Percentiles rank a stretch among this genome's conserved stretches.
Conservation (phyloP, 2,888 invertebrate genomes). For the Mycalesis mineus region DNA sequence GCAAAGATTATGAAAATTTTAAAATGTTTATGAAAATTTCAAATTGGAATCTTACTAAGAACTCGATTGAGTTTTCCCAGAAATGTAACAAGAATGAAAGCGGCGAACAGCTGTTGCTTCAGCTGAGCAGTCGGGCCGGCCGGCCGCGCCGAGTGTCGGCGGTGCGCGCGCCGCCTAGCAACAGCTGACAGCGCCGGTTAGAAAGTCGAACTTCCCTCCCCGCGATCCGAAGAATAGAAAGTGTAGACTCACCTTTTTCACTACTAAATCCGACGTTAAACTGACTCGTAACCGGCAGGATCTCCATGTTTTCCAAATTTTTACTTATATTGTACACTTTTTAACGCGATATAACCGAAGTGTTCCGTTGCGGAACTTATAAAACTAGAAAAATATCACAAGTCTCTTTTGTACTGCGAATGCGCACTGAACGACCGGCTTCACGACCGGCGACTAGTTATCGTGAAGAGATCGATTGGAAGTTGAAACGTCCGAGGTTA, state of each 20-base stretch:
- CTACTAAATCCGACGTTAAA: conserved; percentile 86
- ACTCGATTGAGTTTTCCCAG: no score
- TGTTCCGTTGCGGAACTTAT: conserved; percentile 69
- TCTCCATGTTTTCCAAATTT: conserved; percentile 84
- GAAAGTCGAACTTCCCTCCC: conserved; percentile 62
- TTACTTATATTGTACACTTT: conserved; percentile 79
- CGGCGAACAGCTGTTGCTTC: conserved; percentile 38
- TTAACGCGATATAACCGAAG: conserved; percentile 55
- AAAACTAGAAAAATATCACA: conserved; percentile 77
- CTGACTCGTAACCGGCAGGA: conserved; percentile 86
- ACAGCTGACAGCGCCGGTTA: conserved; percentile 60
- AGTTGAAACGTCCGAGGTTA: conserved; percentile 61
- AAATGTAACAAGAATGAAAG: no score
- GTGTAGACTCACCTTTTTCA: conserved; percentile 82
- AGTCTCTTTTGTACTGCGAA: conserved; percentile 76
- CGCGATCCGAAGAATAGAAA: conserved; percentile 58
- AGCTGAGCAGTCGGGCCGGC: conserved; percentile 42
- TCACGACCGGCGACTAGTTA: conserved; percentile 64
- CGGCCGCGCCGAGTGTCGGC: neutral
- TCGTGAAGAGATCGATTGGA: conserved; percentile 70
- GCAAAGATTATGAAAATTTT: no score
- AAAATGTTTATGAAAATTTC: no score
- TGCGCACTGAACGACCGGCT: conserved; percentile 67
- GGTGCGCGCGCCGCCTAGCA: conserved; percentile 71
- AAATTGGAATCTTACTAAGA: no score